Evolutionary conservation across 2,113 vertebrate genomes (phyloP).

Genomic region (Herpetotheres cachinnans): DNA sequence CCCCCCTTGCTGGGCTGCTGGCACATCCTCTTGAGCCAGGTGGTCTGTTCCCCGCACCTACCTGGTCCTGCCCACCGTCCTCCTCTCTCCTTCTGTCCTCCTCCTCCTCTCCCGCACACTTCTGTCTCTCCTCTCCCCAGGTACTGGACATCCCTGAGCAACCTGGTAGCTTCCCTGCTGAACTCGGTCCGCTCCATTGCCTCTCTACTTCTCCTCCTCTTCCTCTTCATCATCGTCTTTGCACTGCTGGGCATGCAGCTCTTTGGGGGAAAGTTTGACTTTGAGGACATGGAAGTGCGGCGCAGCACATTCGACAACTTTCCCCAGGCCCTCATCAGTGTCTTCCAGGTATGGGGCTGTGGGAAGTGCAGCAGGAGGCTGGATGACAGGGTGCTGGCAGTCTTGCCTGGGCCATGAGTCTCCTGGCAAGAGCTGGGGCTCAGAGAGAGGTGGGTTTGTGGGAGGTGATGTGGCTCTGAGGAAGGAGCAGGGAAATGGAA

Average conservation of each 20-base stretch:
- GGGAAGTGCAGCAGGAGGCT: not conserved
- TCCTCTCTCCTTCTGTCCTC: not conserved
- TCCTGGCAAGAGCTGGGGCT: not conserved
- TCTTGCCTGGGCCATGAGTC: not conserved
- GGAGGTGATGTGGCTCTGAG: not conserved
- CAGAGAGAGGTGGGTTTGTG: not conserved
- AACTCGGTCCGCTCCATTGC: constrained; percentile 96
- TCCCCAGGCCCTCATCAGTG: constrained; percentile 94
- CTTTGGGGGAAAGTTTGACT: constrained; percentile 95
- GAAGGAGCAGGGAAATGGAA: not conserved
- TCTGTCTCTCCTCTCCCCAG: constrained; percentile 59
- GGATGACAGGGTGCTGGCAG: not conserved
- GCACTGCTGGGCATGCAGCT: constrained; percentile 97
- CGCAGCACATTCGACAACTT: constrained; percentile 98
- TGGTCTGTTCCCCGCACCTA: not conserved
- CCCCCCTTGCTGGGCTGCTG: not conserved
- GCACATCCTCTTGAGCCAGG: not conserved
- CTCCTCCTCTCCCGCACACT: not conserved
- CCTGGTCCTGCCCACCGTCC: not conserved
- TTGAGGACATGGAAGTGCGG: constrained; percentile 78
- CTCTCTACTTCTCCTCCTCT: constrained; percentile 93
- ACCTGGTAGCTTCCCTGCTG: constrained; percentile 92
- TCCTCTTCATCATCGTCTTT: constrained; percentile 95
- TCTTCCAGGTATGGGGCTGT: constrained; percentile 87
- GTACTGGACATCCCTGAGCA: constrained; percentile 93